Conservation (phyloP, 2,113 vertebrate genomes). For the Canis aureus region DNA sequence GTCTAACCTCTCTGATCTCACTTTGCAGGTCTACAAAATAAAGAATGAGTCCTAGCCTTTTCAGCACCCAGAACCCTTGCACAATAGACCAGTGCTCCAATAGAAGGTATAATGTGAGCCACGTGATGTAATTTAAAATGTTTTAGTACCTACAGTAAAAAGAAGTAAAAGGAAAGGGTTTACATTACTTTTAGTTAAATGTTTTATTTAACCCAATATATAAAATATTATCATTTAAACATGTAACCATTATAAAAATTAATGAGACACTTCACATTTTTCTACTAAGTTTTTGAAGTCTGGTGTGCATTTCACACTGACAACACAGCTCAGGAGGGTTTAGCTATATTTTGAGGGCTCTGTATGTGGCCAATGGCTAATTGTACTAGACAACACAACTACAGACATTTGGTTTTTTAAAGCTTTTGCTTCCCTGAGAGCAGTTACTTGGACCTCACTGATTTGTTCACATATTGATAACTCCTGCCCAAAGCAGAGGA, state of each 20-base stretch:
- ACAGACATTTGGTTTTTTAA: background rate
- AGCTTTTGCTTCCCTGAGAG: background rate
- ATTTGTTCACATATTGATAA: background rate
- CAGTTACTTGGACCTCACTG: background rate
- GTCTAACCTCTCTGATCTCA: constrained; percentile 19
- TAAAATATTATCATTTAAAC: constrained; percentile 28
- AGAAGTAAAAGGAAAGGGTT: background rate
- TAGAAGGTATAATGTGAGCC: background rate
- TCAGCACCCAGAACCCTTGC: background rate
- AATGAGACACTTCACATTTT: background rate
- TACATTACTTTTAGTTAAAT: background rate
- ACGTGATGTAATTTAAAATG: background rate
- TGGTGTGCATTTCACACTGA: background rate
- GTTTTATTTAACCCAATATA: background rate
- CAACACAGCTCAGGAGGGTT: background rate
- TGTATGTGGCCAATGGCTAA: background rate
- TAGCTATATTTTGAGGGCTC: background rate
- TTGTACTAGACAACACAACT: background rate
- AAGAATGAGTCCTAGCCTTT: background rate
- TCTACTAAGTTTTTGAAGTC: background rate
- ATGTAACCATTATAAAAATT: background rate
- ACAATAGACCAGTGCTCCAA: background rate
- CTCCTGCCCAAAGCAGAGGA: background rate
- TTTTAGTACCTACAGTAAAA: background rate
- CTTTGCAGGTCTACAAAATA: background rate